Evolutionary conservation across 2,888 invertebrate species (phyloP), one percentile per base, ranked within the genome.

Genomic region (Zaprionus bogoriensis): DNA sequence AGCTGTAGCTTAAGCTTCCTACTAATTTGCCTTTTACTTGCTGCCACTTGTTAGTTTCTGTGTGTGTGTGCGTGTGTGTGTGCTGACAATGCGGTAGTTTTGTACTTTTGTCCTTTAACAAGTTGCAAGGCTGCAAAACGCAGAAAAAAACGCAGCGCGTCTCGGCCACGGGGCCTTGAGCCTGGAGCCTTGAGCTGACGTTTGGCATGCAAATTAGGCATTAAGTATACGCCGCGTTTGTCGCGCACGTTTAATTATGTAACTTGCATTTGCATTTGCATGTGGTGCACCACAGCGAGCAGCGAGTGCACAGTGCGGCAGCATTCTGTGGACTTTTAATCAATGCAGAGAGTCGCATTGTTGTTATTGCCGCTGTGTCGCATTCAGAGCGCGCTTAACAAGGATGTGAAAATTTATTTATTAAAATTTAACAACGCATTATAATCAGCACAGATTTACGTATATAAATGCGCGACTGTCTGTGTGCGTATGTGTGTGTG

Each of bases 401-500:
- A 87, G 86, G 86, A 87, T 87, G 86, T 87, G 82, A 80, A 88
- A 85, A 87, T 87, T 87, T 88, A 85, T 84, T 82, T 87, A 88
- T 87, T 83, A 87, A 85, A 80, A 87, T 88, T 87, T 80, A 87
- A 78, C 87, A 88, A 87, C 88, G 88, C 87, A 89, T 80, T 80
- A 87, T 87, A 89, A 87, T 87, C 88, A 86, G 88, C 77, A 70
- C 74, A 72, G 78, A 86, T 81, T 83, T 74, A 72, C 22, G 53
- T 17, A n/a, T 74, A 75, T 61, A 75, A 59, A 58, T 62, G 60
- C n/a, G 46, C 30, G 28, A 36, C 51, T 39, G 20, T 10, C 30
- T 48, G 45, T 50, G 32, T 27, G 45, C 38, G 17, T 47, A 19
- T 23, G 45, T 27, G 4, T 32, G 32, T 27, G n/a, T 53, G 46